Evolutionary conservation across 2,797 vertebrate genomes (phyloP), one percentile per base, ranked within the genome.

Genomic region (Nannoperca australis): DNA sequence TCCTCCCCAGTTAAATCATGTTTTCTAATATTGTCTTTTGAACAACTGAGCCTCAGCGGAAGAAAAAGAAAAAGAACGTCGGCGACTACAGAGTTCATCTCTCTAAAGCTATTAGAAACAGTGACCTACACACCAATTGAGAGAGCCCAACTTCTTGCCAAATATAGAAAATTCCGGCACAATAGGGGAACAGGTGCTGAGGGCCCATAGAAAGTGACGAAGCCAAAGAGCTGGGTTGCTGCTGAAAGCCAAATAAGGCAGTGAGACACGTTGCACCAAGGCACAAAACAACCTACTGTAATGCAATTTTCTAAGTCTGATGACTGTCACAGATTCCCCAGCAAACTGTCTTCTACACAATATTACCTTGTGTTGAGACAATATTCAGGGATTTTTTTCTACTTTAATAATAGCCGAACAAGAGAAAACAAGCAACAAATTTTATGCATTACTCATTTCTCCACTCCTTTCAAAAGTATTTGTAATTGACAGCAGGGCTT

Each of bases 141-240:
- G 82, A 70, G 88, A 86, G 90, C 85, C 70, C 84, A 88, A 91
- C 92, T 94, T 94, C 91, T 85, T 83, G 93, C 94, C 95, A 95
- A 95, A 95, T 95, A 95, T 95, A 95, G 95, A 95, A 95, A 93
- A 95, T 95, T 94, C 93, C 88, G 14, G 90, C 90, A 95, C 94
- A 95, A 95, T 95, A 89, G 90, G 74, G 84, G 91, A 94, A 95
- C 95, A 96, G 95, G 95, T 96, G 95, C 91, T 88, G 91, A 91
- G 92, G 91, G 91, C 83, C 89, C 86, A 78, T 49, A 86, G 88
- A 92, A 94, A 92, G 89, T 88, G 92, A 91, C 86, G 69, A 90
- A 83, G 85, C 90, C 78, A 45, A 81, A 81, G 89, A 90, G 89
- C 86, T 15, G 85, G 74, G 86, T 91, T 83, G 90, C 90, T 92